Base-by-base conservation (phyloP, 2,888 invertebrate genomes). In the Torymus texanus region DNA sequence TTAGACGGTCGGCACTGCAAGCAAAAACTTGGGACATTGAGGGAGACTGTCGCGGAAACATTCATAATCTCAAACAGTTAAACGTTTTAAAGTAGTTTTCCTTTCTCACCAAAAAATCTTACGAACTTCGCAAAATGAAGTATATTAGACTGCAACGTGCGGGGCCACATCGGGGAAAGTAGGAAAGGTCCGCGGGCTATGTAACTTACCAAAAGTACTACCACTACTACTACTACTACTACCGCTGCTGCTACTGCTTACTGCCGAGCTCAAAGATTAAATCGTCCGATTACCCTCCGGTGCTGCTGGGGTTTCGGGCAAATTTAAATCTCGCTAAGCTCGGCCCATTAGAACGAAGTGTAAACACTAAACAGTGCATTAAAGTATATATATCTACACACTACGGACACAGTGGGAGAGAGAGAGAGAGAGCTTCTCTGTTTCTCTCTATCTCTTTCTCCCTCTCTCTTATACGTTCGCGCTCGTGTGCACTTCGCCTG, bases 241-340 rank as follows among this genome's bases (percentile, higher is more conserved):
- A 82, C 72, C 14, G 53, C 66, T 53, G 12, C 41, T 11, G 24
- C 18, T 10, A 29, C 29, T 18, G 29, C 63, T 29, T 29, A 29
- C 29, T 29, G 67, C 78, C 83, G 81, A 83, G 85, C 83, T 84
- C 83, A 83, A 87, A 87, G 86, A 87, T 88, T 86, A 86, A 86
- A 86, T 83, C 84, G 87, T 85, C 83, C 83, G 83, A 82, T 80
- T 82, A 82, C 82, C 84, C 84, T 79, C 75, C 74, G 80, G 83
- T 76, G 75, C 75, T 78, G 74, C 76, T 51, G 18, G 70, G 76
- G 77, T 84, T 81, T 84, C 84, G 85, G 86, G 86, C 86, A 88
- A 89, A 89, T 90, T 90, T 89, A 89, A 90, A 90, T 90, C 90
- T 89, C 88, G 85, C 89, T 89, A 89, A 89, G 89, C 89, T 85